Evolutionary conservation across 2,113 vertebrate species (phyloP).

Genomic region (Callorhinus ursinus): DNA sequence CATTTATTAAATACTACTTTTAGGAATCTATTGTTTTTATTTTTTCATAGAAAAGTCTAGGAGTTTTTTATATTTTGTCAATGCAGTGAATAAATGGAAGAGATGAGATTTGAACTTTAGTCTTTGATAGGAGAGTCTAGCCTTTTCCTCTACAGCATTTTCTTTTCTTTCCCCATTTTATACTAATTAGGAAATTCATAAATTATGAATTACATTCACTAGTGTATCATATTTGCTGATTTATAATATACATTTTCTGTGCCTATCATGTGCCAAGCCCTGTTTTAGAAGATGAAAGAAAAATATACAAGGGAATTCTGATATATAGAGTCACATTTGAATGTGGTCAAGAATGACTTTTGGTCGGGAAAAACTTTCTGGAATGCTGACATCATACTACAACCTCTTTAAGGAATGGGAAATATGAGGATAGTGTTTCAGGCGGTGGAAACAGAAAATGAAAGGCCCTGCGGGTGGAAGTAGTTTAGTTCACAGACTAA

Average conservation of each 20-base stretch:
- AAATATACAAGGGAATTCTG: background rate
- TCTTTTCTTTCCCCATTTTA: background rate
- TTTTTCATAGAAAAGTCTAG: background rate
- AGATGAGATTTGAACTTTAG: background rate
- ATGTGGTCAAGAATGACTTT: background rate
- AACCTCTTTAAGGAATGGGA: background rate
- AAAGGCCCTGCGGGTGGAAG: background rate
- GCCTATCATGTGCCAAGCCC: background rate
- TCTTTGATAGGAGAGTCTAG: background rate
- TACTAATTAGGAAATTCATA: background rate
- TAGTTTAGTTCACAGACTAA: background rate
- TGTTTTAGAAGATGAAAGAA: background rate
- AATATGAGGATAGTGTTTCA: background rate
- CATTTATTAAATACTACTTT: background rate
- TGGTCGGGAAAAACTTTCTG: background rate
- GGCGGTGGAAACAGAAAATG: background rate
- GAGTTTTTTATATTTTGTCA: background rate
- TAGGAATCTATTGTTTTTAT: background rate
- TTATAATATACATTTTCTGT: background rate
- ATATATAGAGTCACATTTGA: background rate
- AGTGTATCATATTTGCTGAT: background rate
- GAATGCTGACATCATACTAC: background rate
- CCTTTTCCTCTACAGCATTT: background rate
- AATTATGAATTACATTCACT: background rate
- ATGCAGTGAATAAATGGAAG: background rate